Base-by-base conservation (phyloP, 92 coral and sea anemone species). In the Paramuricea clavata region DNA sequence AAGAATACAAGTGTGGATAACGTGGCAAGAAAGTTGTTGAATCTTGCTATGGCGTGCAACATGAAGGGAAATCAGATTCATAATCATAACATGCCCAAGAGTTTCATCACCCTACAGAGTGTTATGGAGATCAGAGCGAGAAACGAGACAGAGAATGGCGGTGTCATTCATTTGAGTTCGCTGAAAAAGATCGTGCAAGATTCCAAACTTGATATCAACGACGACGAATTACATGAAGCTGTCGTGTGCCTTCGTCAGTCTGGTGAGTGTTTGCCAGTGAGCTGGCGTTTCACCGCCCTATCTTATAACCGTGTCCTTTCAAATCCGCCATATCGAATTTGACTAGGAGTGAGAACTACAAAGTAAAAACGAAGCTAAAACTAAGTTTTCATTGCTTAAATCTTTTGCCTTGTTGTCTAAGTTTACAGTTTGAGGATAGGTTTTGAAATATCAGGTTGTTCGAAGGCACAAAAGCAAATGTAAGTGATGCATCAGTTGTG, bases 181-280 rank as follows among this genome's bases (percentile, higher is more conserved):
- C 21, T 79, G 7, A 79, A 83, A 60, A 92, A 78, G 32, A 90
- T 94, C 60, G 77, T 94, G 61, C 94, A 91, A 68, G 98, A 94
- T 17, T 86, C 82, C 41, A 92, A 88, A 28, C 68, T 92, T 22
- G 47, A 74, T 16, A 94, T 91, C 94, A 90, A 88, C 31, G 92
- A 90, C 12, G 82, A 81, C 0, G 99, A 96, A 82, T 64, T 94
- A 61, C 90, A 89, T 19, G 97, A 97, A 88, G 99, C 99, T 56
- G 94, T 94, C 70, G 91, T 87, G 78, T 97, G 95, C 75, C 65
- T 97, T 44, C 93, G 90, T 69, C 97, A 97, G 73, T 95, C 98
- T 70, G 99, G 99, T 93, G 62, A 77, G 90, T 21, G n/a, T n/a
- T n/a, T n/a, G n/a, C n/a, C n/a, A n/a, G n/a, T n/a, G n/a, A n/a